Base-by-base conservation (phyloP, 2,113 vertebrate species). In the Hippopotamus amphibius region DNA sequence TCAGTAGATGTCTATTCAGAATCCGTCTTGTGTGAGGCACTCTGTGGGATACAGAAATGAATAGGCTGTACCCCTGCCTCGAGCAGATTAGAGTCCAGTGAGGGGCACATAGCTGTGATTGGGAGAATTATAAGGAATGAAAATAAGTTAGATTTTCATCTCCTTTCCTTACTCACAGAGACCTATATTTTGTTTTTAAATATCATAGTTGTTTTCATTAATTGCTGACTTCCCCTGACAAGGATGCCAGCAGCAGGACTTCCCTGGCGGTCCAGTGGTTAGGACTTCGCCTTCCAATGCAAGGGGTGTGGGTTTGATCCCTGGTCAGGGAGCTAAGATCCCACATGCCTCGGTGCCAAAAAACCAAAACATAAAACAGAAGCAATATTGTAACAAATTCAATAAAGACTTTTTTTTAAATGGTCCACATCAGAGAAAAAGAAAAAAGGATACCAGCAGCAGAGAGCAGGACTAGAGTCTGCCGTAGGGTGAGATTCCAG, bases 101-200 rank as follows among this genome's bases (percentile, higher is more conserved):
- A 71, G 50, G 13, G 43, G 59, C 63, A 55, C 81, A 50, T 33
- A 69, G 13, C 88, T 90, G n/a, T 65, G 50, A 84, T 89, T 17
- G 41, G 14, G 55, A 37, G n/a, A 74, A 30, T 59, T 57, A 30
- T 3, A 59, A 72, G 30, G n/a, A 88, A 92, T 71, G 46, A 53
- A 88, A 72, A 88, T 46, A 61, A 88, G n/a, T 83, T 84, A 46
- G 43, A 17, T 90, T 85, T 79, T 33, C 30, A 63, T 74, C 43
- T 91, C 48, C 50, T 88, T 87, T 91, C 8, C 50, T 80, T 87
- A 68, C n/a, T 66, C 71, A 63, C 9, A 55, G 48, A 88, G 4
- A 30, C 41, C 74, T 92, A 7, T 69, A 65, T 53, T 90, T 94
- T 94, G 24, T 83, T 85, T 85, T 76, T 93, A 88, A 90, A 89